Percentiles rank a stretch among this genome's conserved stretches.
phyloP scores from a whole-genome alignment of 2,888 invertebrate species.

The Meta bourneti region DNA sequence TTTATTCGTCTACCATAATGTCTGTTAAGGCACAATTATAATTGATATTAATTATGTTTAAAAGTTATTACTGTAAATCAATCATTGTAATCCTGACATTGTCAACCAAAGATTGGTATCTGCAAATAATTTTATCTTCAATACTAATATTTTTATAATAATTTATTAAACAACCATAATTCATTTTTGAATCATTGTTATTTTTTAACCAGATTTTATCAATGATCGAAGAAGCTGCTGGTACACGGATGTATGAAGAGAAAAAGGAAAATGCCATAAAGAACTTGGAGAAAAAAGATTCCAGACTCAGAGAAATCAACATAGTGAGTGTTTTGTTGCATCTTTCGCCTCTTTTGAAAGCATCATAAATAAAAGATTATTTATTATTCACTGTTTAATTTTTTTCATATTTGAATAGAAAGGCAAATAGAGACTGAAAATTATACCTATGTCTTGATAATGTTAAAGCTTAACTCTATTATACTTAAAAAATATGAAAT shows the following conservation, averaged over 20 bases:
- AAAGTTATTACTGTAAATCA: too few relatives aligned
- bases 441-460: neutral
- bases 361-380: neutral
- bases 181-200: neutral
- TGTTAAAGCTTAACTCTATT: neutral
- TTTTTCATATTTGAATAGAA: neutral
- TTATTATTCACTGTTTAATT: neutral
- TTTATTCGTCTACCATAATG: too few relatives aligned
- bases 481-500: neutral
- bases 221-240: constrained; percentile 99
- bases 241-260: constrained; percentile 96
- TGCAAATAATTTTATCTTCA: too few relatives aligned
- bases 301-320: constrained; percentile 92
- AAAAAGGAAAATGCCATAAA: constrained; percentile 93
- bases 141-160: too few relatives aligned
- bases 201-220: constrained; percentile 87
- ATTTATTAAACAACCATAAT: neutral
- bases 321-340: constrained; percentile 83
- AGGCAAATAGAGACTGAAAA: neutral
- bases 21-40: too few relatives aligned
- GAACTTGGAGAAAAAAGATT: constrained; percentile 95
- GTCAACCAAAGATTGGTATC: too few relatives aligned
- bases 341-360: neutral
- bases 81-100: too few relatives aligned
- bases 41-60: too few relatives aligned